Conservation (phyloP, 2,888 invertebrate species). For the Carpatolechia fugitivella region DNA sequence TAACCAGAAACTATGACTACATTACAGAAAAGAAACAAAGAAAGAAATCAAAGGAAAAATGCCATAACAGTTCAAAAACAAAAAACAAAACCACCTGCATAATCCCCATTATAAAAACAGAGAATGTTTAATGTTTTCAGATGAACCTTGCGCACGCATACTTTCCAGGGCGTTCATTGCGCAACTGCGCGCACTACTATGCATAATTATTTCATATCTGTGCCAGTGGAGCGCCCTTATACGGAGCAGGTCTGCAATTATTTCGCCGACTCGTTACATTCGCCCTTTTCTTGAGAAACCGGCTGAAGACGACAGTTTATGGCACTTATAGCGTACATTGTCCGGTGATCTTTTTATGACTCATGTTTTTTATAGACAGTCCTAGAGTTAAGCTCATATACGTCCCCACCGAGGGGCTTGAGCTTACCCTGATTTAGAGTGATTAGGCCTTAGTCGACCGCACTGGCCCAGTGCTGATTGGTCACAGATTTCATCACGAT, state of each 20-base stretch:
- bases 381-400: too few species aligned
- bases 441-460: too few species aligned
- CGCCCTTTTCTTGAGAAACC: neutral
- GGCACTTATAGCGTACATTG: neutral
- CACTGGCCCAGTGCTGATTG: too few species aligned
- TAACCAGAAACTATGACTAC: too few species aligned
- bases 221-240: constrained; percentile 10
- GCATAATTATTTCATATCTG: constrained; percentile 7
- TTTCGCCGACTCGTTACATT: constrained; percentile 20
- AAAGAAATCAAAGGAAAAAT: neutral
- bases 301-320: neutral
- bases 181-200: neutral
- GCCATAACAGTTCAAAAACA: neutral
- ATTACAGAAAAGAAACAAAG: neutral
- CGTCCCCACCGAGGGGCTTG: too few species aligned
- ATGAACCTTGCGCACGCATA: neutral
- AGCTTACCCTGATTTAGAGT: too few species aligned
- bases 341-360: neutral
- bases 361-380: too few species aligned
- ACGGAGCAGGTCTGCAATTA: constrained; percentile 6
- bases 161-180: neutral
- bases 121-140: constrained; percentile 7
- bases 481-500: too few species aligned
- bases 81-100: constrained; percentile 13
- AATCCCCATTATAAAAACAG: constrained; percentile 19